Evolutionary conservation across 2,113 vertebrate genomes (phyloP), one percentile per base, ranked within the genome.

Genomic region (Taurulus bubalis): DNA sequence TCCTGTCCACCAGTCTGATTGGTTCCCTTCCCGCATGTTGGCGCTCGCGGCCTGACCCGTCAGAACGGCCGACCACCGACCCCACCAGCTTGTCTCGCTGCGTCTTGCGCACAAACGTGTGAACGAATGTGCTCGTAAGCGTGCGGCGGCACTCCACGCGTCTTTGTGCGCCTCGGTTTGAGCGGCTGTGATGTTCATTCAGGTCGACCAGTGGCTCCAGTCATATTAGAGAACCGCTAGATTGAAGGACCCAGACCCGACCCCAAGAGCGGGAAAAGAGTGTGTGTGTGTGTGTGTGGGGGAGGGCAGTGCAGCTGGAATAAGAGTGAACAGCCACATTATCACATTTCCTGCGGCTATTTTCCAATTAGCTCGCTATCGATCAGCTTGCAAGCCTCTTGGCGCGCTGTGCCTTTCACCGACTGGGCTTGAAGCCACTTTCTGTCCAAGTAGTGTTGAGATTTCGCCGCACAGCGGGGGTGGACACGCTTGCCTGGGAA

Each of bases 281-380:
- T 24, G n/a, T 26, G 53, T 53, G 20, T 14, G 49, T 4, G 15
- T 18, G 45, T 16, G 45, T 16, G 51, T 16, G 60, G 65, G 12
- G 45, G 15, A 14, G 51, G 1, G 32, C 22, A 56, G 81, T 9
- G 81, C 75, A 85, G 77, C 47, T 68, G 20, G 79, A 89, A 77
- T 82, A 67, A 55, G 75, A 78, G 74, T n/a, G 76, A 87, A 80
- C 83, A 76, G 63, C 84, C 86, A 86, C 81, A 90, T 94, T 91
- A 92, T 91, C 89, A 90, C 87, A 90, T 91, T 93, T 92, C 89
- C 89, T 88, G 73, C 62, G 38, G 60, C 89, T 88, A 83, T 90
- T 94, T 94, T 92, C 89, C 91, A 90, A 92, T 93, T 91, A 93
- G 88, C 85, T 85, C 28, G 15, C 69, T 83, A 92, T 92, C 58